These are phyloP conservation scores for Trissolcus brochymenae DNA, from an alignment of 2,888 invertebrate species.

Conservation along the genomic window DNA sequence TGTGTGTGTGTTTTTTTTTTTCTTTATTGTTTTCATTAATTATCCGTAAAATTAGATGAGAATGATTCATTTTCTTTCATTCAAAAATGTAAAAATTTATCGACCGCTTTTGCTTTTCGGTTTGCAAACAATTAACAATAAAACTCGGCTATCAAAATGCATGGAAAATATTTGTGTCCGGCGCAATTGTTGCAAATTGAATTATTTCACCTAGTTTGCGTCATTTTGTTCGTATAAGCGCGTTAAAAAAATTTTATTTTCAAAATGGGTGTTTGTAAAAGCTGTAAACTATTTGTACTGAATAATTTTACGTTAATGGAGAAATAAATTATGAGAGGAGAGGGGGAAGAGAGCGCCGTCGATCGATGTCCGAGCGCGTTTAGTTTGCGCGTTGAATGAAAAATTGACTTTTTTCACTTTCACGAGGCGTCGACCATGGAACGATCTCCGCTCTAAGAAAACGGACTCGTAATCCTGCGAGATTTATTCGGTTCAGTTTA, in stretches of 20 bases:
- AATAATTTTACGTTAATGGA: too few relatives aligned
- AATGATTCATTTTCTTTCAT: too few relatives aligned
- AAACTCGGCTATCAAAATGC: constrained; percentile 25
- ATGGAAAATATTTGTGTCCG: constrained; percentile 33
- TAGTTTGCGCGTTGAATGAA: constrained; percentile 1
- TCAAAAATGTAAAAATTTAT: too few relatives aligned
- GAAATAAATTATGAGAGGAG: too few relatives aligned
- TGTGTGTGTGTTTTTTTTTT: too few relatives aligned
- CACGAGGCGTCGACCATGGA: constrained; percentile 31
- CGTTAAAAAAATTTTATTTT: constrained; percentile 12
- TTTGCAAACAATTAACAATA: constrained; percentile 19
- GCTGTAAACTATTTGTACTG: too few relatives aligned
- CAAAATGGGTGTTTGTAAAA: too few relatives aligned
- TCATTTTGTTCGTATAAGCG: neutral
- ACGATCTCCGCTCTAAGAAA: constrained; percentile 62
- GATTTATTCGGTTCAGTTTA: constrained; percentile 73
- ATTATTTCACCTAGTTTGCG: constrained; percentile 19
- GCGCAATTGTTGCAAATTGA: constrained; percentile 27
- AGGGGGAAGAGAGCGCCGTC: neutral
- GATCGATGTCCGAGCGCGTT: neutral
- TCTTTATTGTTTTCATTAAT: too few relatives aligned
- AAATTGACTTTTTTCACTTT: constrained; percentile 4
- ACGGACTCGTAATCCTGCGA: constrained; percentile 69
- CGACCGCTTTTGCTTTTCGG: neutral
- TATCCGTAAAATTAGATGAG: too few relatives aligned